Conservation (phyloP, 2,888 invertebrate species). For the Erannis defoliaria region DNA sequence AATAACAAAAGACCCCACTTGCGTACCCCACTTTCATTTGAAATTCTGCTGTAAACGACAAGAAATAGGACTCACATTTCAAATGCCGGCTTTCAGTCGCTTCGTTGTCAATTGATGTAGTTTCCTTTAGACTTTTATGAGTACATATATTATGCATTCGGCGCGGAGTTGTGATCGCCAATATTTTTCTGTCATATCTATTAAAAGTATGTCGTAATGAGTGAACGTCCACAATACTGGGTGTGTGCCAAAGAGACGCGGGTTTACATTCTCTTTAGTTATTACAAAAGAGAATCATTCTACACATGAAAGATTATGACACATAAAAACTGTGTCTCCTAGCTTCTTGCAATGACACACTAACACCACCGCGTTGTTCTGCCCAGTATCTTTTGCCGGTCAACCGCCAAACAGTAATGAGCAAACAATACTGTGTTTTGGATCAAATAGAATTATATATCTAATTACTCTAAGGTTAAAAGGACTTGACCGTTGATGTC, state of each 20-base stretch:
- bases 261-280: conserved; percentile 45
- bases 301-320: conserved; percentile 45
- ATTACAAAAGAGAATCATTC: conserved; percentile 41
- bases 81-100: no score
- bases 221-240: conserved; percentile 46
- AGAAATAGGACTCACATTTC: not conserved
- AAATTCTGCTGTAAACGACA: not conserved
- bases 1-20: no score
- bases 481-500: no score
- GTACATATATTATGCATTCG: conserved; percentile 21
- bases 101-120: no score
- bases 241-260: conserved; percentile 54
- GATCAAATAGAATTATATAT: no score
- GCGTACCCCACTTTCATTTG: no score
- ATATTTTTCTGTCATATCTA: conserved; percentile 44
- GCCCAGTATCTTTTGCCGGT: not conserved
- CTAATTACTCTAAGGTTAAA: no score
- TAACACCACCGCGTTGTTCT: not conserved
- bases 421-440: not conserved
- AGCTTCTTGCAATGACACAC: conserved; percentile 1
- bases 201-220: conserved; percentile 42
- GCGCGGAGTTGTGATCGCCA: conserved; percentile 24
- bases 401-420: not conserved
- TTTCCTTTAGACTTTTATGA: no score
- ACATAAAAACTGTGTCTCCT: conserved; percentile 38